Base-by-base conservation (phyloP, 2,113 vertebrate genomes). In the Aspidoscelis tigris region DNA sequence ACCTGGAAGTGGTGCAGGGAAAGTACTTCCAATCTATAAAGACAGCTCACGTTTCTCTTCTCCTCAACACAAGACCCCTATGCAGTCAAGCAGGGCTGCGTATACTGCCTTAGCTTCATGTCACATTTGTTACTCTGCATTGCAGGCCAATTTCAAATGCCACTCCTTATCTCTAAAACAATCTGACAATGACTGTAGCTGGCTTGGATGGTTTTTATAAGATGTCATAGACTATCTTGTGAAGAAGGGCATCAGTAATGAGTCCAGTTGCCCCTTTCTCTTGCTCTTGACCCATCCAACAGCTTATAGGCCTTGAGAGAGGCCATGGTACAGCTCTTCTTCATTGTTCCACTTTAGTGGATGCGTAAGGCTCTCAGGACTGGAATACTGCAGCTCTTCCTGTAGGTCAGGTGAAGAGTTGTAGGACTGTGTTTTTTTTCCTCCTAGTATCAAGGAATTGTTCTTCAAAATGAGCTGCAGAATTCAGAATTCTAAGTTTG, bases 1-100 rank as follows among this genome's bases (percentile, higher is more conserved):
- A 93, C 87, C 83, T 94, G 91, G 89, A 94, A 92, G 89, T 61
- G 44, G 88, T 92, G 90, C 86, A 93, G 91, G 84, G 89, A 93
- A 92, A 90, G 82, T 1, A 0, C 41, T 91, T 88, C 83, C 88
- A 89, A 83, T 86, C 87, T 89, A 89, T 69, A 84, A 88, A 94
- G 91, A 86, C 87, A 93, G 87, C 68, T 89, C 80, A 85, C 0
- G 1, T 94, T 91, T 91, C 88, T 89, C 88, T 88, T 88, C 88
- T 91, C 65, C 24, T 43, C 87, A 90, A 76, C 81, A 89, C 83
- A 77, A 87, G 89, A 86, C 83, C 81, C 75, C 90, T 93, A 91
- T 89, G 81, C 80, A 88, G 83, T 90, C 88, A 88, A 88, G 86
- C 82, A 88, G 80, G 74, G 71, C 78, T 84, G 80, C 88, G 84